phyloP scores from a whole-genome alignment of 2,797 vertebrate species.

The Podarcis lilfordi region DNA sequence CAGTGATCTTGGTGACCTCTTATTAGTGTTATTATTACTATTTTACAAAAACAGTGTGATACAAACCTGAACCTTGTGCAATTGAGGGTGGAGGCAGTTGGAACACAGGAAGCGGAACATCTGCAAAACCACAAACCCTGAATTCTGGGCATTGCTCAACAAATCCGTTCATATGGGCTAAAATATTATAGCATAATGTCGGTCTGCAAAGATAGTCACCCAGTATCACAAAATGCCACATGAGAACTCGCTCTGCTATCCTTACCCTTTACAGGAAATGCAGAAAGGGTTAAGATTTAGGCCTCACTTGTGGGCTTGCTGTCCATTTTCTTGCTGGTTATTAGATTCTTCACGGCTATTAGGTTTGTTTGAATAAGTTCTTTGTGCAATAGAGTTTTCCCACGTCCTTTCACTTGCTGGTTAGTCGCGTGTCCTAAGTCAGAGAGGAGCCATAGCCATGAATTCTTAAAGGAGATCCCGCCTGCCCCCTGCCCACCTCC shows the following conservation, averaged over 20 bases:
- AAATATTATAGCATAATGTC: neutral
- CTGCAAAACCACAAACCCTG: neutral
- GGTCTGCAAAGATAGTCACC: neutral
- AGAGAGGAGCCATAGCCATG: conserved; percentile 73
- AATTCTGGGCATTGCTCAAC: neutral
- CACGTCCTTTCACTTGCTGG: conserved; percentile 86
- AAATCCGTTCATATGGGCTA: neutral
- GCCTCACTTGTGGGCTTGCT: conserved; percentile 55
- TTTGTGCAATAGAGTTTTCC: conserved; percentile 88
- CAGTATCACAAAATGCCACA: neutral
- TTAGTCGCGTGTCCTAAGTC: conserved; percentile 86
- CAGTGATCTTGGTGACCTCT: neutral
- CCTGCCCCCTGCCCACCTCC: conserved; percentile 42
- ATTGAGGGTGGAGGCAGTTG: neutral
- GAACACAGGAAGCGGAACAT: no score
- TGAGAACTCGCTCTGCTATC: neutral
- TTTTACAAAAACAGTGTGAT: no score
- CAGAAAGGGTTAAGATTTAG: conserved; percentile 23
- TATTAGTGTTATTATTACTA: neutral
- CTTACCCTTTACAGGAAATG: neutral
- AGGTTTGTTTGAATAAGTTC: conserved; percentile 84
- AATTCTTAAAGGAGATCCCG: conserved; percentile 68
- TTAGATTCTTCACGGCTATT: conserved; percentile 87
- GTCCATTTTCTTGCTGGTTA: conserved; percentile 80
- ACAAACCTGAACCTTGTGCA: neutral